These are phyloP conservation scores for Euclidia mi DNA, from an alignment of 2,888 invertebrate genomes.

Conservation along the genomic window DNA sequence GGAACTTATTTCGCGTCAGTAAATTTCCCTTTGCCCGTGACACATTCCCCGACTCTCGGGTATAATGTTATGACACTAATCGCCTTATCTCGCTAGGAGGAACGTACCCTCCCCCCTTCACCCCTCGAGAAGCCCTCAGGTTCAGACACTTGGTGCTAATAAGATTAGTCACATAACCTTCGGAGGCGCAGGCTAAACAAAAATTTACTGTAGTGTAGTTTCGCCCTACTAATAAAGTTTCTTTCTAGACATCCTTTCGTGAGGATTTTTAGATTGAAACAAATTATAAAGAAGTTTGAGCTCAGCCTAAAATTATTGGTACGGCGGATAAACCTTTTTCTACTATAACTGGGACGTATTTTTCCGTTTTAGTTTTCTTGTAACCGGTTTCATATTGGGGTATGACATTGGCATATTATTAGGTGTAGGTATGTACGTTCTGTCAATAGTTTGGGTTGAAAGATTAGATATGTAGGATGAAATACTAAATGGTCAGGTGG, in stretches of 20 bases:
- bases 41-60: conserved; percentile 33
- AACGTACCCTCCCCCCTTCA: conserved; percentile 8
- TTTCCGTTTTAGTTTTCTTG: no score
- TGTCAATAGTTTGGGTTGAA: no score
- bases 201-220: conserved; percentile 28
- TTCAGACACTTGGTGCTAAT: conserved; percentile 47
- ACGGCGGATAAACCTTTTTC: no score
- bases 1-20: conserved; percentile 42
- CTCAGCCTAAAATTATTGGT: no score
- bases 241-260: neutral
- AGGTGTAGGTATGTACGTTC: no score
- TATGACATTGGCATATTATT: no score
- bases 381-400: no score
- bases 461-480: no score
- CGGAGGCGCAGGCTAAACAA: conserved; percentile 28
- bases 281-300: neutral
- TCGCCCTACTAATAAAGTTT: conserved; percentile 12
- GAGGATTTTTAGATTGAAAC: neutral
- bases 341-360: no score
- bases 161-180: conserved; percentile 48
- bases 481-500: no score
- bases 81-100: conserved; percentile 48
- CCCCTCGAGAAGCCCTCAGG: conserved; percentile 24
- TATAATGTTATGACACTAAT: conserved; percentile 53
- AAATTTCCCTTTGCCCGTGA: conserved; percentile 36